Base-by-base conservation (phyloP, 1,140 invertebrate genomes). In the Drosophila oshimai region DNA sequence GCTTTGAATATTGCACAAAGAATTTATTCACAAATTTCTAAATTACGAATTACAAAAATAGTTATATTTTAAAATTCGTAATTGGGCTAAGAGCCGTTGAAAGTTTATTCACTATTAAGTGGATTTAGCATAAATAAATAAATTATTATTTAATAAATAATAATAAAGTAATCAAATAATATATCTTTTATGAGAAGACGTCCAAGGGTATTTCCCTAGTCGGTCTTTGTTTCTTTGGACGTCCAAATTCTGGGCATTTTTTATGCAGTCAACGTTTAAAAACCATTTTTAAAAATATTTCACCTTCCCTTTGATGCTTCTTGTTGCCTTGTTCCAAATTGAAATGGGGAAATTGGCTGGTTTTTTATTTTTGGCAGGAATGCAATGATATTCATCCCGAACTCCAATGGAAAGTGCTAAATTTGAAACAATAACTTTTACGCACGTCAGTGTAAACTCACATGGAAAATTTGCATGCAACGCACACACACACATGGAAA, bases 391-490 rank as follows among this genome's bases (percentile, higher is more conserved):
- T 65, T 50, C 34, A 67, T 41, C 37, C 37, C 42, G 12, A 36
- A 68, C 65, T 64, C 74, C 62, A 74, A 79, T 86, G 61, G 74
- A 86, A 84, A 84, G 80, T 78, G 74, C 80, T 71, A 84, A 86
- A 84, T 74, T 79, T 86, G 75, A 86, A 84, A 84, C 80, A 84
- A 86, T 84, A 84, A 84, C 80, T 86, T 84, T 86, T 72, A 80
- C 80, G 80, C 80, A 86, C 69, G 75, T 79, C 78, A 81, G 78
- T 83, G 78, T 64, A 83, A 83, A 50, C 78, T 83, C 73, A 49
- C 61, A 77, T 76, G 62, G 68, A 81, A 81, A 81, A 83, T 81
- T 81, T 81, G 68, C 74, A 81, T 77, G 64, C 60, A 34, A 5
- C 39, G 15, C 45, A 79, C 45, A 64, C 31, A 12, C 41, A 33